These are phyloP conservation scores for Bostrychus sinensis DNA, from an alignment of 2,113 vertebrate genomes.

Conservation along the genomic window DNA sequence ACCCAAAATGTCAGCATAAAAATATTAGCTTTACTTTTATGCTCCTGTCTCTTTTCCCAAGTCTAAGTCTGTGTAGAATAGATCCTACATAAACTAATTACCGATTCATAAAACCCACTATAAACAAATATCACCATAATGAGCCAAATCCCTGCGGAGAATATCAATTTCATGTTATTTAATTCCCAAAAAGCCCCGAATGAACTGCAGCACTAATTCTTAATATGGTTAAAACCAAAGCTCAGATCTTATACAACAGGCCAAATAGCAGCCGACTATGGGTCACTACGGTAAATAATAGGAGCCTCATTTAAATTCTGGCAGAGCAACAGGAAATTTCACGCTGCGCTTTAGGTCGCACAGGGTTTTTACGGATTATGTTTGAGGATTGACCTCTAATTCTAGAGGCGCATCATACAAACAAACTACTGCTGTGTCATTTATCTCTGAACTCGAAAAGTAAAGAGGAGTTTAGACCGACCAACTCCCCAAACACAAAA, in stretches of 20 bases:
- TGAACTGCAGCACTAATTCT: conserved; percentile 4
- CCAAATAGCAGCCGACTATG: not conserved
- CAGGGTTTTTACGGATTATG: conserved; percentile 14
- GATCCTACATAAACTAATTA: not conserved
- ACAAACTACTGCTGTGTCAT: conserved; percentile 18
- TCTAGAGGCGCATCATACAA: not conserved
- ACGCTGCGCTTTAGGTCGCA: not conserved
- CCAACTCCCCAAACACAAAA: not conserved
- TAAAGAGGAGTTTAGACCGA: conserved; percentile 5
- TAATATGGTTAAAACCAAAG: conserved; percentile 5
- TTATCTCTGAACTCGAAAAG: conserved; percentile 3
- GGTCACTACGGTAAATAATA: conserved; percentile 6
- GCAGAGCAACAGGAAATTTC: conserved; percentile 18
- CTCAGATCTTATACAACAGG: not conserved
- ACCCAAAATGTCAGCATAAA: no score
- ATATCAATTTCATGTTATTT: not conserved
- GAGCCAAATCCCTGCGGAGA: conserved; percentile 14
- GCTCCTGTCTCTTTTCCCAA: not conserved
- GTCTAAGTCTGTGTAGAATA: not conserved
- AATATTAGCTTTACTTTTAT: not conserved
- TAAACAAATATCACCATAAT: conserved; percentile 5
- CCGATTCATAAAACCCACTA: conserved; percentile 1
- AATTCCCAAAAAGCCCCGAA: conserved; percentile 7
- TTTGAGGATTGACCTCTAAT: conserved; percentile 16
- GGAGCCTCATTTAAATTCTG: conserved; percentile 27